Base-by-base conservation (phyloP, 2,888 invertebrate species). In the Monoplex corrugatus region DNA sequence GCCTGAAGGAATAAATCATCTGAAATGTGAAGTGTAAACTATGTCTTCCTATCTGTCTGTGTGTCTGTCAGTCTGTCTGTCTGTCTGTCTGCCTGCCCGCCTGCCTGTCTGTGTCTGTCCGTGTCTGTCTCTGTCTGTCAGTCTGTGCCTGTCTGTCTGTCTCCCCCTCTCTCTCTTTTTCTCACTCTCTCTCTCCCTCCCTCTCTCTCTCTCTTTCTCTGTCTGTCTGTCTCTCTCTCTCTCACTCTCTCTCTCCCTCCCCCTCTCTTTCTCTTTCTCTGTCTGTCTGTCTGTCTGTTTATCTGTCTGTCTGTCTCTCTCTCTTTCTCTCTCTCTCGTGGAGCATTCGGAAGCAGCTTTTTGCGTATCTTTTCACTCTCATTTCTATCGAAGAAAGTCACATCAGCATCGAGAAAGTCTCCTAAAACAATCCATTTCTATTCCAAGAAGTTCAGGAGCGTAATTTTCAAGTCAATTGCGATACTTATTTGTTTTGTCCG, bases 251-350 rank as follows among this genome's bases (percentile, higher is more conserved):
- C 68, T 68, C n/a, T 68, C 68, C 32, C 68, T 68, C 68, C 32
- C n/a, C 32, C 68, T 68, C n/a, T 16, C 68, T 16, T 8, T 16
- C 68, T 68, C n/a, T 68, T 32, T n/a, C 68, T 68, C 68, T n/a
- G n/a, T 68, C 68, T 68, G n/a, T 68, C 68, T 68, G n/a, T 68
- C 68, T 68, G n/a, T 68, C 68, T 68, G n/a, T 68, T 32, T 68
- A 28, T 68, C n/a, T 68, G n/a, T 23, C 68, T 68, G 23, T 68
- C 68, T 68, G n/a, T 68, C 68, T 68, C 68, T 68, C 68, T 68
- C n/a, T 1, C 23, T n/a, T 32, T n/a, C 68, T 2, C n/a, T 68
- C 68, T 68, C n/a, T 2, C 68, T 68, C 23, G n/a, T n/a, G n/a
- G n/a, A n/a, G n/a, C n/a, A n/a, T n/a, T n/a, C 68, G 2, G 8